Evolutionary conservation across 2,888 invertebrate species (phyloP).

Genomic region (Azorinus chamasolen): DNA sequence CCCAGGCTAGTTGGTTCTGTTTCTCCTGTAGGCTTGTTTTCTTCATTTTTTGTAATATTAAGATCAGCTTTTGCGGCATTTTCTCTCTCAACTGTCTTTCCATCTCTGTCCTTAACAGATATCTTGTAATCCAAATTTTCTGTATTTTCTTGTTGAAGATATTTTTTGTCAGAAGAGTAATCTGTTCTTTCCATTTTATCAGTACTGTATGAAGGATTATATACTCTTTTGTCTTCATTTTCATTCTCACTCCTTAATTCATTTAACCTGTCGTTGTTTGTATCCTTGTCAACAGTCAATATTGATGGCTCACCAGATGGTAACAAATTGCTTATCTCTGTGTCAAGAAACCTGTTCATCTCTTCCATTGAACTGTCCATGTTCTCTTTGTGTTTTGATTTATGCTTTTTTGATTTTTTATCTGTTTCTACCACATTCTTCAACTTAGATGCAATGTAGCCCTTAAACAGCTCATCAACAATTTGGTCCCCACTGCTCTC

Average conservation of each 20-base stretch:
- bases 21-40: no score
- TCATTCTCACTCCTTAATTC: neutral
- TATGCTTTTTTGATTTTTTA: slow-evolving; percentile 23
- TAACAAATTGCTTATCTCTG: slow-evolving; percentile 71
- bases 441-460: slow-evolving; percentile 76
- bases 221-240: neutral
- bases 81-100: neutral
- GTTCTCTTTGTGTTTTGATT: slow-evolving; percentile 25
- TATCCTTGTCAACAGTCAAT: neutral
- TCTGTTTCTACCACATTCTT: slow-evolving; percentile 65
- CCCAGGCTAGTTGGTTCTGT: slow-evolving; percentile 21
- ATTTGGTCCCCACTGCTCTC: slow-evolving; percentile 58
- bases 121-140: neutral
- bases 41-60: no score
- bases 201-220: neutral
- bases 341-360: slow-evolving; percentile 76
- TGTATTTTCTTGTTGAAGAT: neutral
- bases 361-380: slow-evolving; percentile 70
- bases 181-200: neutral
- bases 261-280: neutral
- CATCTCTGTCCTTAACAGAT: neutral
- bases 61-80: no score
- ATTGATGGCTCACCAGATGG: slow-evolving; percentile 2
- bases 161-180: neutral
- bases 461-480: slow-evolving; percentile 81